These are phyloP conservation scores for Galendromus occidentalis DNA, from an alignment of 1,140 invertebrate species.

Conservation along the genomic window DNA sequence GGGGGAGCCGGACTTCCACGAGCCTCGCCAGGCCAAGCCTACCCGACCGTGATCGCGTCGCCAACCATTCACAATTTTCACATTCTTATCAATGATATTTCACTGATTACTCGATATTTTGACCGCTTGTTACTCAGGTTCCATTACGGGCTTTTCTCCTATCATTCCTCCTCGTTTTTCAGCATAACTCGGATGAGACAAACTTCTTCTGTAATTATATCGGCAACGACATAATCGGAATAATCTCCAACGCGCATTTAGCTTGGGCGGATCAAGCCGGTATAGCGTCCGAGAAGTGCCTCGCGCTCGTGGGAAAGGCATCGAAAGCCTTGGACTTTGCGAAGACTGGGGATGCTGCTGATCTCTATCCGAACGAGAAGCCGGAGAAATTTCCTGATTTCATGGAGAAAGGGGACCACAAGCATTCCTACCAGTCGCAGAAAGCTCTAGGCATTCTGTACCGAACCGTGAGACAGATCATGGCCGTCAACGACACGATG, in stretches of 20 bases:
- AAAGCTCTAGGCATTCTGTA: slow-evolving; percentile 24
- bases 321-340: slow-evolving; percentile 25
- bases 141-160: neutral
- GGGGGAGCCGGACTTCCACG: too few relatives aligned
- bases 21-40: too few relatives aligned
- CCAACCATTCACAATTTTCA: too few relatives aligned
- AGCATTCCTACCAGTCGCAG: slow-evolving; percentile 22
- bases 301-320: slow-evolving; percentile 21
- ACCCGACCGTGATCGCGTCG: too few relatives aligned
- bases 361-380: slow-evolving; percentile 16
- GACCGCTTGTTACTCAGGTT: neutral
- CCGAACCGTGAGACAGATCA: slow-evolving; percentile 14
- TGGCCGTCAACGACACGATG: neutral
- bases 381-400: slow-evolving; percentile 22
- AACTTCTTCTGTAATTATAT: slow-evolving; percentile 24
- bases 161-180: slow-evolving; percentile 9
- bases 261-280: slow-evolving; percentile 22
- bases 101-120: neutral
- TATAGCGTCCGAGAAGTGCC: slow-evolving; percentile 18
- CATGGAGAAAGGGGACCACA: slow-evolving; percentile 19
- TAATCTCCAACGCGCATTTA: slow-evolving; percentile 23
- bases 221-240: slow-evolving; percentile 23
- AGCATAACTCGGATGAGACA: slow-evolving; percentile 20
- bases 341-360: slow-evolving; percentile 22
- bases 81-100: neutral